A percentile compares a stretch with the other conserved stretches of the same genome.
phyloP scores from a whole-genome alignment of 92 coral and sea anemone species.

The Nematostella vectensis region DNA sequence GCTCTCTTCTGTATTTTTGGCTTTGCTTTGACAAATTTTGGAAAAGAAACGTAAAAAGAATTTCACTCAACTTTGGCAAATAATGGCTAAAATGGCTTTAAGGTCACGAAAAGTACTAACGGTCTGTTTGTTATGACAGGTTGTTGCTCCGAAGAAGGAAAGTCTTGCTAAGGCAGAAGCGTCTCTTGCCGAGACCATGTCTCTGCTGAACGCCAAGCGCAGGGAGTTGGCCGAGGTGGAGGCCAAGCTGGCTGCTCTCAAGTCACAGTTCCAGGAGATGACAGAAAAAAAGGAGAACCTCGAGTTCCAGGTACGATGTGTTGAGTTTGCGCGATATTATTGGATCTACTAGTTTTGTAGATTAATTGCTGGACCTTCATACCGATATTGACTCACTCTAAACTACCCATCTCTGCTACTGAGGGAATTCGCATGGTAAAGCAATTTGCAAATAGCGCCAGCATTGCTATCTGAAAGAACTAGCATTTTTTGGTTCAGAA shows the following conservation, averaged over 20 bases:
- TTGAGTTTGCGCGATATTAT: neutral
- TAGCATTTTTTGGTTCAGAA: no score
- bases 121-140: no score
- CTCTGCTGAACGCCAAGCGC: constrained; percentile 80
- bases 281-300: constrained; percentile 93
- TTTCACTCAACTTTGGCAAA: no score
- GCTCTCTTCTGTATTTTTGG: no score
- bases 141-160: constrained; percentile 96
- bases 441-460: no score
- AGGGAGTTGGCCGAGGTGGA: constrained; percentile 90
- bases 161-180: constrained; percentile 88
- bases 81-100: no score
- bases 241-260: constrained; percentile 87
- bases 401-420: no score
- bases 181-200: constrained; percentile 92
- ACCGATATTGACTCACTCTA: neutral
- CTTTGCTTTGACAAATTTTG: no score
- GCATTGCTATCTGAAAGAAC: no score
- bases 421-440: no score
- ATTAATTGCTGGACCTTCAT: neutral
- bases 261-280: constrained; percentile 87
- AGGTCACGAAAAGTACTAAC: no score
- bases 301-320: constrained; percentile 96
- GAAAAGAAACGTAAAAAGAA: no score
- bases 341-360: neutral